phyloP scores from a whole-genome alignment of 2,888 invertebrate species.

The Lissonota sp. region DNA sequence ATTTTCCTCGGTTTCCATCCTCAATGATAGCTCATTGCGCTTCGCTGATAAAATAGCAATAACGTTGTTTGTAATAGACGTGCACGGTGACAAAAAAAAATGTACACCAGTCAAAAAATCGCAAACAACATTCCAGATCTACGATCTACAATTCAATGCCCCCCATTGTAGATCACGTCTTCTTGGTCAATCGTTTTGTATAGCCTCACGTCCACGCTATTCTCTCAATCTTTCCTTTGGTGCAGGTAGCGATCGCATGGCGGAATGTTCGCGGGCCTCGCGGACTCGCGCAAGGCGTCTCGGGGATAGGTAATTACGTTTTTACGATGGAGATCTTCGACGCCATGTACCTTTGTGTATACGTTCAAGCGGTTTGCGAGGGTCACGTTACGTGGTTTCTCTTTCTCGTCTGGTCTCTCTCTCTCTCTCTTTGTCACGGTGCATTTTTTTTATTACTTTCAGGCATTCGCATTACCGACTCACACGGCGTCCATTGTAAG shows the following conservation, averaged over 20 bases:
- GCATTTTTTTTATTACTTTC: too few relatives aligned
- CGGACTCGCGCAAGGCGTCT: conserved; percentile 48
- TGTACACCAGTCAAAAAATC: not conserved
- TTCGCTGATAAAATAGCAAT: not conserved
- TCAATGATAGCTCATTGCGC: conserved; percentile 19
- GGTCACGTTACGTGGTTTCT: conserved; percentile 13
- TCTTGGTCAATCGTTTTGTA: conserved; percentile 20
- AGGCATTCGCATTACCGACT: too few relatives aligned
- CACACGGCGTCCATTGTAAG: too few relatives aligned
- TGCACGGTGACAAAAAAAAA: too few relatives aligned
- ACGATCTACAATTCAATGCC: too few relatives aligned
- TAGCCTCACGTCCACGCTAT: conserved; percentile 34
- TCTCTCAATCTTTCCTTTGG: conserved; percentile 43
- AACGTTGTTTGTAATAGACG: too few relatives aligned
- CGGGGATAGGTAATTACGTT: conserved; percentile 72
- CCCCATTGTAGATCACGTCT: not conserved
- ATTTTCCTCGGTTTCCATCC: conserved; percentile 7
- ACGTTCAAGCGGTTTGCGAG: conserved; percentile 34
- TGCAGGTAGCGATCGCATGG: conserved; percentile 30
- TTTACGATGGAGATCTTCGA: conserved; percentile 71
- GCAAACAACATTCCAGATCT: not conserved
- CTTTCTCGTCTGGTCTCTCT: not conserved
- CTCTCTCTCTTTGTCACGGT: too few relatives aligned
- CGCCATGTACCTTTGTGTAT: conserved; percentile 65
- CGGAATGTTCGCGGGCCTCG: conserved; percentile 55